These are phyloP conservation scores for Phaonia tiefii DNA, from an alignment of 2,888 invertebrate genomes.

Conservation along the genomic window DNA sequence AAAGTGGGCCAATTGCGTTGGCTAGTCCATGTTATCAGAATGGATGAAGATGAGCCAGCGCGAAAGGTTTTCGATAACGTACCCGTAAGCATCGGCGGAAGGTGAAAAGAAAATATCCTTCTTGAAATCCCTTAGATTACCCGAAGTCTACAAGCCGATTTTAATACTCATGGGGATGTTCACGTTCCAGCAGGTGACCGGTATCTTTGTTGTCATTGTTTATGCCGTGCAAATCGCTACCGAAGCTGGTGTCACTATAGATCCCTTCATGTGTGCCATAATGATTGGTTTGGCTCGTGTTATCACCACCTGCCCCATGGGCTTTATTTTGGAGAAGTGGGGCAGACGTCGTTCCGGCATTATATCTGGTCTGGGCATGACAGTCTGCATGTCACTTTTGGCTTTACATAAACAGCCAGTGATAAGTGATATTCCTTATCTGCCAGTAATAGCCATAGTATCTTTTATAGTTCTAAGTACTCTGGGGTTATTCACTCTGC, in stretches of 20 bases:
- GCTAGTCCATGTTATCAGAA: too few relatives aligned
- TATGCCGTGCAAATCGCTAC: constrained; percentile 86
- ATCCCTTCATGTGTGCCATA: constrained; percentile 85
- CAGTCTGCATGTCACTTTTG: constrained; percentile 83
- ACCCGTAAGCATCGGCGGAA: too few relatives aligned
- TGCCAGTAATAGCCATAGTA: constrained; percentile 75
- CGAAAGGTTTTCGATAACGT: too few relatives aligned
- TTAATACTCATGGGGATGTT: constrained; percentile 84
- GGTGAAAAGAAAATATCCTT: constrained; percentile 74
- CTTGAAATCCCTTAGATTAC: constrained; percentile 71
- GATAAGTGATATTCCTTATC: constrained; percentile 72
- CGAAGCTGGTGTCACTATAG: constrained; percentile 83
- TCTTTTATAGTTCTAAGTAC: constrained; percentile 81
- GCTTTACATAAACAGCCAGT: constrained; percentile 80
- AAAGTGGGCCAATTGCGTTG: too few relatives aligned
- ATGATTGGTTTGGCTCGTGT: constrained; percentile 85
- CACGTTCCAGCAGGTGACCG: constrained; percentile 86
- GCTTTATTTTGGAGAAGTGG: constrained; percentile 83
- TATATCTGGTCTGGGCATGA: constrained; percentile 84
- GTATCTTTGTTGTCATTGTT: constrained; percentile 87
- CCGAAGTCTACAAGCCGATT: constrained; percentile 79
- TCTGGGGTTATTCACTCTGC: constrained; percentile 83
- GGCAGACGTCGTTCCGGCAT: constrained; percentile 85
- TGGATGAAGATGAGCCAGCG: too few relatives aligned
- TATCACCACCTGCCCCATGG: constrained; percentile 84